Base-by-base conservation (phyloP, 2,888 invertebrate species). In the Baccha elongata region DNA sequence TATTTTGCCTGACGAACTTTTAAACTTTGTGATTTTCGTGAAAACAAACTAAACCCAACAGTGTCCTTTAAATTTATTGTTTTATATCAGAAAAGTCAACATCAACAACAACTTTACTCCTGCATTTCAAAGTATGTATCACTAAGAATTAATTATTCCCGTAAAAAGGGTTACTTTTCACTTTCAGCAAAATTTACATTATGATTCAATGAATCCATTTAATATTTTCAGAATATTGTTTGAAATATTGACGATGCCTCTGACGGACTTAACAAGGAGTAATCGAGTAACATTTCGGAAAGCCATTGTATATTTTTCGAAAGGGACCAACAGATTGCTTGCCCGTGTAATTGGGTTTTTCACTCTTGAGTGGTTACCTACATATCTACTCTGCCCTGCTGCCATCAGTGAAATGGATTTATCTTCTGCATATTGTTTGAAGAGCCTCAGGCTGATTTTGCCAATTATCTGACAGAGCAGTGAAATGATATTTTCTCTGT, bases 291-390 rank as follows among this genome's bases (percentile, higher is more conserved):
- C 35, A 32, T 53, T 53, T 53, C 6, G 17, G 19, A 35, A 53
- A 19, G 19, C 11, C 13, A 19, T 44, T 1, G 19, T 19, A 26
- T 11, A 44, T 8, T 62, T 17, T 40, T n/a, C 8, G 17, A 11
- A 53, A 4, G 35, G 32, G 3, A 32, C 32, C 19, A 46, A 21
- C 46, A 48, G 13, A 15, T 52, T 44, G 35, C 35, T 44, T 29
- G 40, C 15, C 19, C 6, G 26, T 74, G 67, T 67, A 67, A 60
- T 67, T 67, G 60, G 50, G 42, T 67, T 74, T 67, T 73, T 67
- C 29, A 23, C 65, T 40, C 65, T n/a, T 65, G 37, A 37, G 65
- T 73, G 53, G 46, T 7, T 15, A 42, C 5, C 19, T n/a, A n/a
- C n/a, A n/a, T n/a, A n/a, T n/a, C n/a, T n/a, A n/a, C n/a, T n/a